Evolutionary conservation across 2,113 vertebrate species (phyloP), one percentile per base, ranked within the genome.

Genomic region (Neopipo cinnamomea): DNA sequence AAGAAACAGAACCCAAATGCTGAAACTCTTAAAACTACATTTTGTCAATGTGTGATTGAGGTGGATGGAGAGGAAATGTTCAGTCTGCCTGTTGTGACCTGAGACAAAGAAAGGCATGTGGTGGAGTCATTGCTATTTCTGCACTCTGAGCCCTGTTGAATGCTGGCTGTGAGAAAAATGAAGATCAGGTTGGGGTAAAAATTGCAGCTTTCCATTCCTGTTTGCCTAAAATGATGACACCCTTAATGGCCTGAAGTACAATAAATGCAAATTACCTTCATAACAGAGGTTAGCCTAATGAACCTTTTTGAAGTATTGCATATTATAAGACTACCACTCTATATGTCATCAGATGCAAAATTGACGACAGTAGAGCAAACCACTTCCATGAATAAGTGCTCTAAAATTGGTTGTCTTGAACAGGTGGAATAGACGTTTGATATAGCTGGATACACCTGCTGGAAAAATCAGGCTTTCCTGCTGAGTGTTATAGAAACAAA

Each of bases 181-280:
- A 84, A 88, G 41, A 91, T 86, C 31, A 74, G 77, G 52, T 67
- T 84, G 61, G 67, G 46, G 37, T 81, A 88, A 88, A 92, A 89
- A 82, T 20, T 82, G 19, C 23, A 80, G 55, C 19, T 95, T 91
- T 95, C 55, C 44, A 20, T 76, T 92, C 42, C n/a, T 89, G 25
- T 88, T 94, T 96, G 47, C 41, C 62, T 87, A 87, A 94, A 96
- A 70, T 0, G 4, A 65, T 86, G 68, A 67, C 49, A 85, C 33
- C 15, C 89, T 59, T 81, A 67, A 94, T 83, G 70, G 55, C 58
- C 52, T 91, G 78, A 92, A 86, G 75, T 88, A 86, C 18, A 91
- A 62, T 73, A 94, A 97, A 90, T 93, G 78, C 85, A 97, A 96
- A 95, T 93, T 92, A 59, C 63, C 37, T 79, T 85, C 47, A 22